Percentiles rank a stretch among this genome's conserved stretches.
These are phyloP conservation scores for Dolichotis patagonum DNA, from an alignment of 2,113 vertebrate genomes.

Conservation along the genomic window DNA sequence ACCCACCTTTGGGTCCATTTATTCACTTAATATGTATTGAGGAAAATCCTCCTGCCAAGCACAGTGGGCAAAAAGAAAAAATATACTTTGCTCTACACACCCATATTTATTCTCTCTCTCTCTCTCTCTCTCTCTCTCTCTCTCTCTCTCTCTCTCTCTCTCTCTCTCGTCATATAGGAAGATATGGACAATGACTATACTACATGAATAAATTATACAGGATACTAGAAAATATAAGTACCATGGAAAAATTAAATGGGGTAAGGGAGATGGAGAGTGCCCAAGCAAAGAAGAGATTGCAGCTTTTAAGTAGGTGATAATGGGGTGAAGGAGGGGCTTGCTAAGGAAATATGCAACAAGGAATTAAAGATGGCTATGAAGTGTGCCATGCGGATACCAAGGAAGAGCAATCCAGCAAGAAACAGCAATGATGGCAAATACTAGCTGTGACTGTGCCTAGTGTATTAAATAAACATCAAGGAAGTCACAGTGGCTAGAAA, in stretches of 20 bases:
- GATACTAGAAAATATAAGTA: not conserved
- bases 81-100: too few relatives aligned
- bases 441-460: not conserved
- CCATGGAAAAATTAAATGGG: not conserved
- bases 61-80: too few relatives aligned
- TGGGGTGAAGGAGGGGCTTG: not conserved
- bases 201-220: not conserved
- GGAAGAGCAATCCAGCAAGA: not conserved
- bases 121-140: too few relatives aligned
- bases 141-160: too few relatives aligned
- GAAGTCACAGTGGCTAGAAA: not conserved
- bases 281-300: not conserved
- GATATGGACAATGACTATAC: not conserved
- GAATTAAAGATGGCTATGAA: not conserved
- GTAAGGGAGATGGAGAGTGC: not conserved
- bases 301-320: not conserved
- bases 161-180: too few relatives aligned
- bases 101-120: too few relatives aligned
- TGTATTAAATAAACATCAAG: not conserved
- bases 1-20: not conserved
- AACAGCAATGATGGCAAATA: not conserved
- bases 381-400: not conserved
- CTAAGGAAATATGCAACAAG: not conserved
- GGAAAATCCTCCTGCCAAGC: not conserved
- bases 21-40: not conserved